Conservation (phyloP, 2,888 invertebrate species). For the Chrysolina haemoptera region DNA sequence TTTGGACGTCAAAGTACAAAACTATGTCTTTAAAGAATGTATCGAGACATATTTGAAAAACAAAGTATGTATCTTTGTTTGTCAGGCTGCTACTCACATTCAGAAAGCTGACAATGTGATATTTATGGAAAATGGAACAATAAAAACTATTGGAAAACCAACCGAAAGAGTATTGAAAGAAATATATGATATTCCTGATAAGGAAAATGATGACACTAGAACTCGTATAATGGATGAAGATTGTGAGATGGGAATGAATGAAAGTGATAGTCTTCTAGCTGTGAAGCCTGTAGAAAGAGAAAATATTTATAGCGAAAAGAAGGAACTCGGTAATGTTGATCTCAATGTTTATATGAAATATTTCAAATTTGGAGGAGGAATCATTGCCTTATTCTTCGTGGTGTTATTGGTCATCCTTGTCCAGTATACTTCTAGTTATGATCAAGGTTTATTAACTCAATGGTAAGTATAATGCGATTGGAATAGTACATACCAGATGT, state of each 20-base stretch:
- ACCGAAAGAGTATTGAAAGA: constrained; percentile 31
- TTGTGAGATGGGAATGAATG: not conserved
- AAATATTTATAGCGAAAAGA: constrained; percentile 57
- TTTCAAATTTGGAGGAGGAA: constrained; percentile 55
- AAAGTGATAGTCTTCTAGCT: not conserved
- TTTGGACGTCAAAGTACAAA: constrained; percentile 59
- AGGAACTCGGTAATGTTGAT: constrained; percentile 56
- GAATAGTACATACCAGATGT: no score
- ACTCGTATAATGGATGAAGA: not conserved
- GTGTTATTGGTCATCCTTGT: constrained; percentile 44
- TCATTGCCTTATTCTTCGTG: constrained; percentile 35
- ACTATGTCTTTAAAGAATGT: constrained; percentile 59
- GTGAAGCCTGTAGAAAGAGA: not conserved
- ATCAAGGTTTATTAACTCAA: constrained; percentile 49
- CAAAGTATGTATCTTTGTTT: constrained; percentile 60
- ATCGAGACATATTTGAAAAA: constrained; percentile 58
- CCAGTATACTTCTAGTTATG: constrained; percentile 51
- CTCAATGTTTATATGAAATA: constrained; percentile 56
- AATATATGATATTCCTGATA: constrained; percentile 2
- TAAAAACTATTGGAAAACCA: constrained; percentile 37
- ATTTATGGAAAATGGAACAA: constrained; percentile 48
- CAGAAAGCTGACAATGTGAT: constrained; percentile 54
- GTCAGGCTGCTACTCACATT: constrained; percentile 58
- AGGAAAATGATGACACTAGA: not conserved
- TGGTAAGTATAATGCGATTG: constrained; percentile 28